Percentiles rank a stretch among this genome's conserved stretches.
These are phyloP conservation scores for Eumerus sabulonum DNA, from an alignment of 2,888 invertebrate genomes.

Conservation along the genomic window DNA sequence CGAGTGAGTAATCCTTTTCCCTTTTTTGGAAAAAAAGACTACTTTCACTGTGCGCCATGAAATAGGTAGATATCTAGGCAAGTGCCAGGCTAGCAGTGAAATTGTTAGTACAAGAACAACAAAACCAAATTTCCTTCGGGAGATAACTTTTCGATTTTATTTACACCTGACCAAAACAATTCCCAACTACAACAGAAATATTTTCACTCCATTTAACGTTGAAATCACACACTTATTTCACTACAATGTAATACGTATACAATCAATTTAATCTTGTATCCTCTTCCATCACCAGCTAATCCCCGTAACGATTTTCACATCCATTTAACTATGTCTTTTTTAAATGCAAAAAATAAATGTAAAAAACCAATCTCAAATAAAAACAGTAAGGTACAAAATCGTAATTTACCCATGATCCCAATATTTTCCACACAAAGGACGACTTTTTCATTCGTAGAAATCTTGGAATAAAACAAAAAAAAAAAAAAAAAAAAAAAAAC, in stretches of 20 bases:
- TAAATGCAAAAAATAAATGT: neutral
- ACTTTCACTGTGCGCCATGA: too few relatives aligned
- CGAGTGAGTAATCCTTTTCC: too few relatives aligned
- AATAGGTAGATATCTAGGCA: too few relatives aligned
- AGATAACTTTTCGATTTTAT: too few relatives aligned
- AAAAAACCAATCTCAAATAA: neutral
- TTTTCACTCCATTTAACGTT: too few relatives aligned
- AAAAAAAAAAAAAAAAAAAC: constrained; percentile 7
- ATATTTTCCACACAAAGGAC: constrained; percentile 48
- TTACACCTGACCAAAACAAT: too few relatives aligned
- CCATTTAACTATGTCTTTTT: constrained; percentile 8
- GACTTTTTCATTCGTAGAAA: constrained; percentile 46
- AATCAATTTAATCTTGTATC: constrained; percentile 42
- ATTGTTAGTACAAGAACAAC: too few relatives aligned
- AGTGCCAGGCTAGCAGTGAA: too few relatives aligned
- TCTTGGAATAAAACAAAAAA: constrained; percentile 3
- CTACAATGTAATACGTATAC: constrained; percentile 1
- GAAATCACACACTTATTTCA: neutral
- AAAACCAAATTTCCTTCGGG: too few relatives aligned
- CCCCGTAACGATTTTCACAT: constrained; percentile 38
- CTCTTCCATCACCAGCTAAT: constrained; percentile 33
- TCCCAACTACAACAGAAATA: too few relatives aligned
- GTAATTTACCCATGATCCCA: constrained; percentile 53
- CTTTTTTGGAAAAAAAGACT: too few relatives aligned
- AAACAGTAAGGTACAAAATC: constrained; percentile 30